phyloP scores from a whole-genome alignment of 2,888 invertebrate genomes.

The Colletes collaris region DNA sequence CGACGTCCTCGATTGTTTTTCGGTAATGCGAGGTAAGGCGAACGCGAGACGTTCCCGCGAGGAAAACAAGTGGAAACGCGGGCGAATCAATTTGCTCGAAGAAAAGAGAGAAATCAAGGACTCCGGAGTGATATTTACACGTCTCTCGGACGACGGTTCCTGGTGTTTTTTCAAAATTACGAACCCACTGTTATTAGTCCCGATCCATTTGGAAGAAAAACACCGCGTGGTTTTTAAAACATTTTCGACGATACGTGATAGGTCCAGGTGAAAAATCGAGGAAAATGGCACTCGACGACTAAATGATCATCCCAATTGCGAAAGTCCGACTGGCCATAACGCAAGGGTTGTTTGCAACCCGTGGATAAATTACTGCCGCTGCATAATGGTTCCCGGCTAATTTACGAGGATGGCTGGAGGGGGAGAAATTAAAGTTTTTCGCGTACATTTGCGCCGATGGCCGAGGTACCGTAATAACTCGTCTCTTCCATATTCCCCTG shows the following conservation, averaged over 20 bases:
- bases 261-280: no score
- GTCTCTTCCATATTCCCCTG: conserved; percentile 1
- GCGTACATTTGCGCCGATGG: conserved; percentile 49
- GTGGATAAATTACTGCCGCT: conserved; percentile 51
- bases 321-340: conserved; percentile 24
- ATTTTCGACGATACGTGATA: no score
- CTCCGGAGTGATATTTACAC: conserved; percentile 39
- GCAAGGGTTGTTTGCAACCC: conserved; percentile 11
- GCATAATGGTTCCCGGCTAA: conserved; percentile 64
- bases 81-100: conserved; percentile 25
- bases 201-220: no score
- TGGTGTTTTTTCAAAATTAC: conserved; percentile 12
- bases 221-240: no score
- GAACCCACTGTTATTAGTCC: no score
- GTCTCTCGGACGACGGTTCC: conserved; percentile 9
- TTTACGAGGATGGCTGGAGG: conserved; percentile 60
- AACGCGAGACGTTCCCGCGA: conserved; percentile 26
- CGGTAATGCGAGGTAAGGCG: conserved; percentile 21
- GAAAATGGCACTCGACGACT: conserved; percentile 2
- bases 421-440: conserved; percentile 69
- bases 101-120: conserved; percentile 4
- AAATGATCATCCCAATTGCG: conserved; percentile 58
- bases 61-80: conserved; percentile 19
- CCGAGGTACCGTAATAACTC: conserved; percentile 60
- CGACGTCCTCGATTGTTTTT: conserved; percentile 41